Evolutionary conservation across 2,113 vertebrate genomes (phyloP).

Genomic region (Cygnus atratus): DNA sequence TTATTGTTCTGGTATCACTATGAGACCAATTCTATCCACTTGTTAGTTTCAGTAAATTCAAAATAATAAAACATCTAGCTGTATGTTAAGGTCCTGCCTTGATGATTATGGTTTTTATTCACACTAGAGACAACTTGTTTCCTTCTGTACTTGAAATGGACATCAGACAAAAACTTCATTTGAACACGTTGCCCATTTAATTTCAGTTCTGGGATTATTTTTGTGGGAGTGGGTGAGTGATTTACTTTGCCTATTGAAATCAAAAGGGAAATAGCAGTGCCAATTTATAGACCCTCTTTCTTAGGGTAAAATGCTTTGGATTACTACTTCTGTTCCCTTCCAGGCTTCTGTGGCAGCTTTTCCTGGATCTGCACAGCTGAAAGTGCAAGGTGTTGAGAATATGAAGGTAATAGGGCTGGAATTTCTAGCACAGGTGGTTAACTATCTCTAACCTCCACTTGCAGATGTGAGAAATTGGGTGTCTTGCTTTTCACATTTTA

Average conservation of each 20-base stretch:
- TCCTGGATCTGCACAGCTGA: neutral
- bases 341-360: neutral
- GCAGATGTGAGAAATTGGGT: neutral
- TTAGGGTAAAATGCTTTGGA: neutral
- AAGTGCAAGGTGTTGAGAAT: neutral
- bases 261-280: neutral
- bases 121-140: neutral
- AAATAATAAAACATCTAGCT: conserved; percentile 49
- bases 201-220: neutral
- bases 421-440: neutral
- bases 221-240: neutral
- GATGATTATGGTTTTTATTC: neutral
- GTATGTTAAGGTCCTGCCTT: neutral
- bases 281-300: neutral
- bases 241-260: neutral
- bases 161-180: neutral
- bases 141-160: conserved; percentile 6
- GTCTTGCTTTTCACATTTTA: neutral
- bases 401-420: neutral
- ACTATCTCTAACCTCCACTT: neutral
- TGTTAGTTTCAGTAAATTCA: conserved; percentile 33
- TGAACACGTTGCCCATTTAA: neutral
- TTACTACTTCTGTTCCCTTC: neutral
- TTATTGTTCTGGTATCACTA: conserved; percentile 4
- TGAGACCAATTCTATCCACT: conserved; percentile 27